These are phyloP conservation scores for Macrosteles quadrilineatus DNA, from an alignment of 1,140 invertebrate genomes.

Conservation along the genomic window DNA sequence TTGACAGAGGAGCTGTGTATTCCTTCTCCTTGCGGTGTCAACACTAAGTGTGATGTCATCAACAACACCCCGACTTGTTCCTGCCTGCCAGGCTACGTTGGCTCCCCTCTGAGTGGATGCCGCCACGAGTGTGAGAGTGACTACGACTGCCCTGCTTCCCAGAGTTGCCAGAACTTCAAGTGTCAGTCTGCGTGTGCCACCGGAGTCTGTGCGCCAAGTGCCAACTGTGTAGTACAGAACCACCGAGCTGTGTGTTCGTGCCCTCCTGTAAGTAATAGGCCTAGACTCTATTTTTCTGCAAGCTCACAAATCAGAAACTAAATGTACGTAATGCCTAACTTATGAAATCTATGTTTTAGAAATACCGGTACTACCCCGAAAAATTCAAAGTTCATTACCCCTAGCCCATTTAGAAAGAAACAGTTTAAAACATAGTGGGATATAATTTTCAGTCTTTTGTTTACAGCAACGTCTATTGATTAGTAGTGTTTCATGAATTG, in stretches of 20 bases:
- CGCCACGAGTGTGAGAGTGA: conserved; percentile 77
- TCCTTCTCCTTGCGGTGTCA: conserved; percentile 74
- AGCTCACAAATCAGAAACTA: no score
- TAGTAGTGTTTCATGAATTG: no score
- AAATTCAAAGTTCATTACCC: no score
- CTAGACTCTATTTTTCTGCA: no score
- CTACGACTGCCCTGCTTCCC: conserved; percentile 66
- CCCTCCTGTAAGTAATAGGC: conserved; percentile 62
- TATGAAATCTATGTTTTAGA: no score
- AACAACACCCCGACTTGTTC: conserved; percentile 74
- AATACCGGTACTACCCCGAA: no score
- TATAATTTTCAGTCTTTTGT: no score
- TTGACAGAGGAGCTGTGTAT: conserved; percentile 79
- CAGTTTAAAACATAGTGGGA: no score
- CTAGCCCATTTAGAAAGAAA: no score
- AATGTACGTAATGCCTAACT: no score
- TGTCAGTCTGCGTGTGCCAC: conserved; percentile 77
- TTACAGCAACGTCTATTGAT: no score
- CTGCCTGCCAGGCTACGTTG: conserved; percentile 69
- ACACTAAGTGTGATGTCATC: conserved; percentile 76
- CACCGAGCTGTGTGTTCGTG: conserved; percentile 81
- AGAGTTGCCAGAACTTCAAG: conserved; percentile 70
- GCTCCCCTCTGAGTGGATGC: conserved; percentile 73
- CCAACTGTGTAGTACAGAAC: conserved; percentile 74
- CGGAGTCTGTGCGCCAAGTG: conserved; percentile 74